Evolutionary conservation across 1,140 invertebrate genomes (phyloP), one percentile per base, ranked within the genome.

Genomic region (Drosophila obscura): DNA sequence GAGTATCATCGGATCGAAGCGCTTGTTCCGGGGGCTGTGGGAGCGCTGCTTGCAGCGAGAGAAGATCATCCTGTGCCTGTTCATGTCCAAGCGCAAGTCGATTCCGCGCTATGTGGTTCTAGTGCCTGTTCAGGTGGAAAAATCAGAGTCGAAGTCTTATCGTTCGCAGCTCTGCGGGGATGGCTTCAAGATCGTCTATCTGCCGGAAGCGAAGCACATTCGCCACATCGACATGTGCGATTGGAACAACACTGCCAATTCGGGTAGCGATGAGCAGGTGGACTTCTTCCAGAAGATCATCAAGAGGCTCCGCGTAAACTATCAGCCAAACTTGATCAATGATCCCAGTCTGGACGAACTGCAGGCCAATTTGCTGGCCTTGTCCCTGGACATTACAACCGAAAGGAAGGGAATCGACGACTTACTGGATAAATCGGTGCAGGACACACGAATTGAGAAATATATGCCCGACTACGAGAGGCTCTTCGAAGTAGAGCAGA

Each of bases 151-250:
- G 5, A 78, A 71, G 13, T 74, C 66, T 45, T 80, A 80, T 58
- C 72, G 65, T 2, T 76, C 82, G 1, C 24, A 80, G 57, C 52
- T 91, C 4, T 77, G 78, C 8, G 79, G 80, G 2, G 91, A 92
- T 79, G 91, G 91, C 19, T 92, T 92, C 28, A 89, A 89, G 49
- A 90, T 92, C 15, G 61, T 91, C 9, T 92, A 90, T 41, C 51
- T 92, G 19, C 91, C 91, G 4, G 79, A 83, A 41, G 73, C 75
- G 4, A 88, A 75, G 26, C 81, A 92, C 15, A 88, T 91, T 39
- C 88, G 90, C 0, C 19, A 85, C 28, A 62, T 82, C 6, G 77
- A 91, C 31, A 57, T 91, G 28, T 55, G 58, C 19, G 85, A 91
- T 6, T 91, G 90, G 88, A 87, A 91, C 59, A 68, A 43, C 5